phyloP scores from a whole-genome alignment of 2,888 invertebrate genomes.

The Chrysolina oricalcia region DNA sequence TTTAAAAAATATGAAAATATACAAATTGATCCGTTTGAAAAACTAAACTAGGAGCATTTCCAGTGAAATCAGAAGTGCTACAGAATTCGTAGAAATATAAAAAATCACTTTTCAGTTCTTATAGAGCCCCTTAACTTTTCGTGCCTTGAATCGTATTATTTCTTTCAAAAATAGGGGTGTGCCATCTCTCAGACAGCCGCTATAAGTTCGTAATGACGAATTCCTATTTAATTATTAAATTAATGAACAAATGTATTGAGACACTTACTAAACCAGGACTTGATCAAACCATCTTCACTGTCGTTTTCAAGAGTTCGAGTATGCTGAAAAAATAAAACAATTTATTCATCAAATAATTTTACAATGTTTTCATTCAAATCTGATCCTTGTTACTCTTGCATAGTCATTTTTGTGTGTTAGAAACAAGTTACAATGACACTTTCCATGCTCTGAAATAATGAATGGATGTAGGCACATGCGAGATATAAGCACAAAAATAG shows the following conservation, averaged over 20 bases:
- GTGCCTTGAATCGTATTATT: too few species aligned
- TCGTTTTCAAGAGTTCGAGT: conserved; percentile 66
- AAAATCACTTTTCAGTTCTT: too few species aligned
- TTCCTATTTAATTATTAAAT: too few species aligned
- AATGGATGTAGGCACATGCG: background rate
- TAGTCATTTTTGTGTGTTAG: background rate
- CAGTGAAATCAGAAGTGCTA: too few species aligned
- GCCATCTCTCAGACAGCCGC: too few species aligned
- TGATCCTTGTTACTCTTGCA: background rate
- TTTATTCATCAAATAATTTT: conserved; percentile 26
- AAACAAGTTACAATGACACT: background rate
- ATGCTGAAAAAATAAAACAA: conserved; percentile 57
- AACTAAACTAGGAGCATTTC: too few species aligned
- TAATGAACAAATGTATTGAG: background rate
- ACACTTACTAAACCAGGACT: conserved; percentile 72
- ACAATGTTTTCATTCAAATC: conserved; percentile 2
- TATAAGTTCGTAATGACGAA: too few species aligned
- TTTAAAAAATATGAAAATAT: too few species aligned
- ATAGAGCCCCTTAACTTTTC: too few species aligned
- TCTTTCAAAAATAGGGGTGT: too few species aligned
- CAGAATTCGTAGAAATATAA: too few species aligned
- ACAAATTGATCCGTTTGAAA: too few species aligned
- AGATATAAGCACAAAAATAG: background rate
- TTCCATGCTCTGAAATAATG: background rate
- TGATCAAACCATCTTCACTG: conserved; percentile 68